Base-by-base conservation (phyloP, 2,797 vertebrate genomes). In the Chanos chanos region DNA sequence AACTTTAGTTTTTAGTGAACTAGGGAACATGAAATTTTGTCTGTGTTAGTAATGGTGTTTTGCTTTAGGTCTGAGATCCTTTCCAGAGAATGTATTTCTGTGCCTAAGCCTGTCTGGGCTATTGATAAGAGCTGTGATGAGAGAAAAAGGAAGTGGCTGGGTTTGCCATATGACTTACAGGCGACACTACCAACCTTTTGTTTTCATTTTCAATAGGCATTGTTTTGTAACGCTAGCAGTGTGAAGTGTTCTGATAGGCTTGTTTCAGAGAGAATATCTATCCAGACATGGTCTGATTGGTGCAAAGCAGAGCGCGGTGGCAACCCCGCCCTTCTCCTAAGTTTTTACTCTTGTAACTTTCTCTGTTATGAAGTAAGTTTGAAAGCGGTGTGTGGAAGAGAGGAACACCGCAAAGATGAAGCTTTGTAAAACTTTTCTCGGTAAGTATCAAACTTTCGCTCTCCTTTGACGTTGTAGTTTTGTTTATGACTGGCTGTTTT, bases 401-500 rank as follows among this genome's bases (percentile, higher is more conserved):
- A 15, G 56, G 55, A 68, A 63, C 72, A 75, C 73, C 67, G 87
- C 87, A 74, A 90, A 80, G 76, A 92, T 93, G 92, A 89, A 82
- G 78, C 83, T 91, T 84, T 93, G 92, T 58, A 88, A 87, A 86
- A 87, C 76, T 59, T 93, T 93, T 83, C 86, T 93, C 76, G 92
- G 92, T 94, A 74, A 80, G 91, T 93, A 77, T n/a, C 5, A n/a
- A 18, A 5, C 15, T 4, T 18, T 40, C 4, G 25, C 60, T 6
- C 15, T 39, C 30, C 13, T 21, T 10, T 15, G 19, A n/a, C 25
- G 39, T 63, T 41, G 37, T 28, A 16, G 34, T 2, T 47, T 37
- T 36, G 37, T 9, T n/a, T n/a, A n/a, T n/a, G n/a, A n/a, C n/a
- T n/a, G n/a, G n/a, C n/a, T n/a, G n/a, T n/a, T n/a, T n/a, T n/a